Base-by-base conservation (phyloP, 2,113 vertebrate species). In the Diglossa brunneiventris region DNA sequence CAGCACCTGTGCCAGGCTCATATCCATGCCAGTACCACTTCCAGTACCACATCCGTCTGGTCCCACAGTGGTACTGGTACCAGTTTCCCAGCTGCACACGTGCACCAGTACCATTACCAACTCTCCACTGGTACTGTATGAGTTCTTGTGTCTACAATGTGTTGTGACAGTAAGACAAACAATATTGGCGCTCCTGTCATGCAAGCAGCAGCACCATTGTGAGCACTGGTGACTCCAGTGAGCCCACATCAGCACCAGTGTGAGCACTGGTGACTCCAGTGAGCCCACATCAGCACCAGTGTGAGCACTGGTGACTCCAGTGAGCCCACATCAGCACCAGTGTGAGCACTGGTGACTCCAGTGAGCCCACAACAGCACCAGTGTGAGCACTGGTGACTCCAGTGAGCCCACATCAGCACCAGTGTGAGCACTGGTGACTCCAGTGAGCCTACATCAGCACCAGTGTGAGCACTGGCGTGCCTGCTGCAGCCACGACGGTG, bases 211-310 rank as follows among this genome's bases (percentile, higher is more conserved):
- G 35, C 35, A 49, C 23, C 28, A 39, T 22, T 0, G 3, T 2
- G 11, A 3, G 30, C 2, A 13, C 23, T 62, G 58, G 46, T 16
- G 30, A n/a, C 8, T 22, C 37, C 74, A 39, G 21, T 7, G 44
- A 58, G 6, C 10, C 41, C 53, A 16, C 7, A 41, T 0, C 2
- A 41, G 15, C 44, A 49, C 14, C 61, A 56, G n/a, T 0, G 7
- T 8, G 11, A 8, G 15, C 4, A 18, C 39, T 44, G 31, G 28
- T 30, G 52, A 12, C 52, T 31, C 52, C 52, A 53, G 28, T 19
- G 52, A 53, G 52, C 52, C 52, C 52, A 53, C 4, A 53, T 1
- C 52, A 55, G 30, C 53, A 20, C 53, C 19, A 55, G 30, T 1
- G 2, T 4, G 8, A 4, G 20, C 23, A 50, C 22, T 26, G 21